Conservation (phyloP, 2,797 vertebrate species). For the Aphelocoma californica region DNA sequence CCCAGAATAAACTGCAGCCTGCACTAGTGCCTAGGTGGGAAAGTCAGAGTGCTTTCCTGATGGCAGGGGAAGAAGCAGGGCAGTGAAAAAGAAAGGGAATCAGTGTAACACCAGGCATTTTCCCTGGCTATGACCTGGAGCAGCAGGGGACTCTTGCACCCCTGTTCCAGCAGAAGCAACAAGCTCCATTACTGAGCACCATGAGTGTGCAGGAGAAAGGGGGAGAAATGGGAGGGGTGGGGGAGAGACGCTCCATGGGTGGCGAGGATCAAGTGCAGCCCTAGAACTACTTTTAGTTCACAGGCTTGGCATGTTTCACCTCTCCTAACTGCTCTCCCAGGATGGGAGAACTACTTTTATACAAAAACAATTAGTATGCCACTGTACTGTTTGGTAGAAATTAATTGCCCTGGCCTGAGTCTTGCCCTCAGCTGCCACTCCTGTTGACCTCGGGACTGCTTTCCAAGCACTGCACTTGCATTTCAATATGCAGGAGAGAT, state of each 20-base stretch:
- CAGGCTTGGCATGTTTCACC: background rate
- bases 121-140: background rate
- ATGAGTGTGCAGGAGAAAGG: background rate
- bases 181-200: background rate
- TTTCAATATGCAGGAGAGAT: background rate
- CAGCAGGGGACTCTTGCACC: background rate
- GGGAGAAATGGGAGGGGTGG: background rate
- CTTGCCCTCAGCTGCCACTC: background rate
- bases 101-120: background rate
- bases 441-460: background rate
- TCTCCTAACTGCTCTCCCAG: background rate
- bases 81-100: background rate
- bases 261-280: background rate
- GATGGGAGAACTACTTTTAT: background rate
- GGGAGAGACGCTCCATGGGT: background rate
- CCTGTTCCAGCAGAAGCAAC: background rate
- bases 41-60: background rate
- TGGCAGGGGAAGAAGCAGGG: background rate
- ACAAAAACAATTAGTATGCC: background rate
- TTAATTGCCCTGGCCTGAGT: conserved; percentile 1
- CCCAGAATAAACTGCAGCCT: background rate
- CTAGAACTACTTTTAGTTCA: background rate
- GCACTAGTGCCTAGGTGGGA: background rate
- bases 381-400: background rate
- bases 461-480: background rate